Evolutionary conservation across 2,888 invertebrate species (phyloP), one percentile per base, ranked within the genome.

Genomic region (Morpho deidamia): DNA sequence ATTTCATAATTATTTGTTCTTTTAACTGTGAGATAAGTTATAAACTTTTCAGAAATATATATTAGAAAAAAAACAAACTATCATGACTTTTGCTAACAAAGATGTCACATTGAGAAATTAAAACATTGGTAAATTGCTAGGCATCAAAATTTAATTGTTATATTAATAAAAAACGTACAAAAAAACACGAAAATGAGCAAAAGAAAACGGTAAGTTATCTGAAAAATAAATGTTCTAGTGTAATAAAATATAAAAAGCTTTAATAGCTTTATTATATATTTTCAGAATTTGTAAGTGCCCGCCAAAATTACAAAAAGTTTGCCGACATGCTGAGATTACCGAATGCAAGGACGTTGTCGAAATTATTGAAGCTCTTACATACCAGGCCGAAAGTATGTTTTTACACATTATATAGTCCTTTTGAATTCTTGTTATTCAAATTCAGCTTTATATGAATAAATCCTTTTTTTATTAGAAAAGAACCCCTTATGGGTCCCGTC

Each of bases 311-410:
- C 69, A 69, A 52, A 64, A 66, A 50, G 49, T 61, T 34, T 76
- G 78, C 58, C 74, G 69, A 63, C 65, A 65, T 55, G 49, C 50
- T 1, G 76, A 68, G 59, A 60, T 61, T 14, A 66, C 69, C 0
- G 75, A 80, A 14, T 77, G 80, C 51, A 78, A 71, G 68, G 73
- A 83, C 73, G 75, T 85, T 3, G 64, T 64, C 1, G 83, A 86
- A 56, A 80, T 87, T 49, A 72, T 84, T 48, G 72, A 78, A 51
- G 83, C 84, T 38, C 79, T 87, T 8, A 73, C 71, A 7, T 74
- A 60, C 53, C 71, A 80, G 35, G 71, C 74, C 33, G 70, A 72
- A 62, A 55, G 82, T 83, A 66, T 72, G 72, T 61, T 42, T 51
- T 38, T 7, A 10, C 12, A 39, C 32, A 44, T 51, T 50, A 51